These are phyloP conservation scores for Cyprinella venusta DNA, from an alignment of 2,797 vertebrate species.

Conservation along the genomic window DNA sequence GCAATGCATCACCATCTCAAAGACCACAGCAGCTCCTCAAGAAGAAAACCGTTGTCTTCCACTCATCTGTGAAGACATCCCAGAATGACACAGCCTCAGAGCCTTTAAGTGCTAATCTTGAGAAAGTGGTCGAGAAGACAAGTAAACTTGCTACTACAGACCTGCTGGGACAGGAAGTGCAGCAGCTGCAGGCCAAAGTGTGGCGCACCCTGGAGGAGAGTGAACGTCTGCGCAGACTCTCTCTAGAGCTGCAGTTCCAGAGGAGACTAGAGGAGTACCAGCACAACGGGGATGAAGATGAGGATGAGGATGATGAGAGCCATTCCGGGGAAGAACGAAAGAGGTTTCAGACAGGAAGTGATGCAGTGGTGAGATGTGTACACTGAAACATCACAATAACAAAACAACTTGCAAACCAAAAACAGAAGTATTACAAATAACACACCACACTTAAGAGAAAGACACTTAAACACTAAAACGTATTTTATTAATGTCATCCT, in stretches of 20 bases:
- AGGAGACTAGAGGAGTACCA: constrained; percentile 88
- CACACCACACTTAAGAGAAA: neutral
- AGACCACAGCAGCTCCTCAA: neutral
- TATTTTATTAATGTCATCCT: neutral
- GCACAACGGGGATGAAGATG: constrained; percentile 81
- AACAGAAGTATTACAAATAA: neutral
- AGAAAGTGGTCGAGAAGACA: constrained; percentile 76
- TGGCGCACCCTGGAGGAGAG: constrained; percentile 81
- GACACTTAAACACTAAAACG: neutral
- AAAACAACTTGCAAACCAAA: neutral
- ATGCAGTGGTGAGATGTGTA: constrained; percentile 13
- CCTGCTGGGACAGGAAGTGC: constrained; percentile 85
- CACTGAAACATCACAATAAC: neutral
- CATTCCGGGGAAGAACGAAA: neutral
- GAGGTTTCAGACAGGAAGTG: neutral
- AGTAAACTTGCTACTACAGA: constrained; percentile 81
- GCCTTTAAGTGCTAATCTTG: constrained; percentile 75
- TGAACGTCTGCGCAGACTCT: constrained; percentile 83
- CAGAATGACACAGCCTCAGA: constrained; percentile 77
- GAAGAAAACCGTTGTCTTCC: neutral
- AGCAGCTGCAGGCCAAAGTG: constrained; percentile 81
- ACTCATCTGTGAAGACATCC: neutral
- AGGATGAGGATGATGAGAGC: constrained; percentile 43
- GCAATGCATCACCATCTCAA: constrained; percentile 62
- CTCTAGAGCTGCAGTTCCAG: constrained; percentile 94